Evolutionary conservation across 2,797 vertebrate genomes (phyloP), one percentile per base, ranked within the genome.

Genomic region (Chrosomus eos): DNA sequence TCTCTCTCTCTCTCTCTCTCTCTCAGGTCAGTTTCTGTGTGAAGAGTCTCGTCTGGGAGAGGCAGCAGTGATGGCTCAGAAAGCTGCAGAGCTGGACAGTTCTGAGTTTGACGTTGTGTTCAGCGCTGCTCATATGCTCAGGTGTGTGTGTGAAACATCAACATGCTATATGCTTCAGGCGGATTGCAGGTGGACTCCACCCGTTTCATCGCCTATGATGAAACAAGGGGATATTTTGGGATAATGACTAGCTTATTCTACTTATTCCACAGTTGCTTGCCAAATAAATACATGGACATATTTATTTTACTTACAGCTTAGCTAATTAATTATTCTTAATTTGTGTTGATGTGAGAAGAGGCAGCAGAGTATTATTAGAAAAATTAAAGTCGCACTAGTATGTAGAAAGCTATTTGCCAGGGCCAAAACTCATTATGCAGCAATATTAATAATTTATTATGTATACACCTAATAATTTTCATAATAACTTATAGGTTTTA

Each of bases 91-190:
- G 87, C 90, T 98, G 70, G 98, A 99, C 92, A 93, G 93, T 88
- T 93, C 87, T 0, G 98, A 99, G 90, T 99, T 99, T 80, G 98
- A 99, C n/a, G 97, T 99, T 85, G 97, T 99, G 88, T 99, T 99
- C 94, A 99, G 97, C 13, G 98, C 98, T 45, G 98, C 98, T 33
- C 98, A 99, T 90, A 99, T 99, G 97, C 97, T 99, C 91, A 97
- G 98, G 98, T 99, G 82, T 80, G 93, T 81, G 9, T 28, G 2
- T 31, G 28, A 53, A 74, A 55, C 31, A 31, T 28, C 14, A 18
- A 33, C 6, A 36, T 10, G 4, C 48, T 14, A 7, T 2, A 36
- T 33, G 16, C 4, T 11, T 48, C 4, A 31, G 26, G 9, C 13
- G 45, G 45, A 48, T 48, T 11, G 31, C 43, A 48, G 16, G 45